Evolutionary conservation across 2,888 invertebrate species (phyloP).

Genomic region (Serrognathus titanus): DNA sequence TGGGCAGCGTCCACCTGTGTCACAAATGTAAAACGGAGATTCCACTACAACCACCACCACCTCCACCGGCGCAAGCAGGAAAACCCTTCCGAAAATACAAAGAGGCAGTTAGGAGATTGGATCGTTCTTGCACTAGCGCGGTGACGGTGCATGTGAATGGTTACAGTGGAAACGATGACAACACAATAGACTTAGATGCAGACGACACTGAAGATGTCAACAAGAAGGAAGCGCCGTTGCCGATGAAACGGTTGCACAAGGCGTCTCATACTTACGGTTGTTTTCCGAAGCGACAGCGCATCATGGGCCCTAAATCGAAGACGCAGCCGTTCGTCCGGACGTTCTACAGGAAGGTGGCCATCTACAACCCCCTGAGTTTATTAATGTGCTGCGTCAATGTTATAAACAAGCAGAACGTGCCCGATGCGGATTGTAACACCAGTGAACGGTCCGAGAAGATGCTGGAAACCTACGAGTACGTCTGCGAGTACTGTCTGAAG

Average conservation of each 20-base stretch:
- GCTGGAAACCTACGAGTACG: conserved; percentile 25
- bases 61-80: conserved; percentile 3
- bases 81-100: conserved; percentile 15
- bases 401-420: conserved; percentile 40
- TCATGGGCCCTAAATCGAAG: conserved; percentile 29
- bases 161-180: background rate
- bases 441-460: conserved; percentile 3
- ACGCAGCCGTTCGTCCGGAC: conserved; percentile 14
- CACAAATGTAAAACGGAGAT: conserved; percentile 15
- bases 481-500: conserved; percentile 40
- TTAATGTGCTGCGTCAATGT: conserved; percentile 36
- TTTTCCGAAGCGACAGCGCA: conserved; percentile 16
- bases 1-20: conserved; percentile 9
- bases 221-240: conserved; percentile 1
- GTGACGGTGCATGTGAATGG: conserved; percentile 1
- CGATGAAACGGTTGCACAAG: conserved; percentile 14
- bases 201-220: background rate
- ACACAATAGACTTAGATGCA: background rate
- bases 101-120: conserved; percentile 8
- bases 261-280: conserved; percentile 10
- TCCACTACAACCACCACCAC: conserved; percentile 1
- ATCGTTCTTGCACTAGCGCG: background rate
- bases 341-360: conserved; percentile 12
- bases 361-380: conserved; percentile 39
- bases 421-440: conserved; percentile 21